Conservation (phyloP, 2,888 invertebrate genomes). For the Brachyopa scutellaris region DNA sequence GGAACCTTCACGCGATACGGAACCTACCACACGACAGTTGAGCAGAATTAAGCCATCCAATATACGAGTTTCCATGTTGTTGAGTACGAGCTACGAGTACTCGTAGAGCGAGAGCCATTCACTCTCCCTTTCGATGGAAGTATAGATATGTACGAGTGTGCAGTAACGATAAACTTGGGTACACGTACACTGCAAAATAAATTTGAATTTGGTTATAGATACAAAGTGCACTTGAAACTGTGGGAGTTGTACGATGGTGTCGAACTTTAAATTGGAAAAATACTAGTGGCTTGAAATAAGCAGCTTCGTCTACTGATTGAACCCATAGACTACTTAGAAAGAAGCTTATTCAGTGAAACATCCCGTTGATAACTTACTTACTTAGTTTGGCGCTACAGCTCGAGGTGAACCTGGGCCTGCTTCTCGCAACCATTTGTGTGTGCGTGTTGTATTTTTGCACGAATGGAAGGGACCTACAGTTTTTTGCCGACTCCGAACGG, state of each 20-base stretch:
- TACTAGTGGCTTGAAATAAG: no score
- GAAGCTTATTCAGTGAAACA: no score
- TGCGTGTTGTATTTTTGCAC: no score
- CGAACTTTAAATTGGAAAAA: constrained; percentile 27
- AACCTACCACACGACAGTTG: constrained; percentile 23
- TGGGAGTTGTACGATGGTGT: constrained; percentile 13
- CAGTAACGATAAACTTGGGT: constrained; percentile 33
- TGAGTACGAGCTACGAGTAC: constrained; percentile 10
- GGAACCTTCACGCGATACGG: constrained; percentile 43
- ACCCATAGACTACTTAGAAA: no score
- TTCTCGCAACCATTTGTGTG: no score
- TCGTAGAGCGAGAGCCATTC: constrained; percentile 14
- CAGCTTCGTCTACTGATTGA: no score
- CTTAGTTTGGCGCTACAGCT: no score
- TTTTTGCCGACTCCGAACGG: no score
- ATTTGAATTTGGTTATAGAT: constrained; percentile 44
- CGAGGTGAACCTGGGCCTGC: no score
- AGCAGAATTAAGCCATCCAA: constrained; percentile 46
- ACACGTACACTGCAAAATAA: constrained; percentile 25
- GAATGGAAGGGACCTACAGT: no score
- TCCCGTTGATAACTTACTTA: no score
- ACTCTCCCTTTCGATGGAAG: constrained; percentile 67
- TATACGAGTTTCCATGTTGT: constrained; percentile 25
- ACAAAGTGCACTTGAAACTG: constrained; percentile 51
- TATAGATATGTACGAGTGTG: constrained; percentile 45